Base-by-base conservation (phyloP, 2,797 vertebrate species). In the Paedocypris micromegethes region DNA sequence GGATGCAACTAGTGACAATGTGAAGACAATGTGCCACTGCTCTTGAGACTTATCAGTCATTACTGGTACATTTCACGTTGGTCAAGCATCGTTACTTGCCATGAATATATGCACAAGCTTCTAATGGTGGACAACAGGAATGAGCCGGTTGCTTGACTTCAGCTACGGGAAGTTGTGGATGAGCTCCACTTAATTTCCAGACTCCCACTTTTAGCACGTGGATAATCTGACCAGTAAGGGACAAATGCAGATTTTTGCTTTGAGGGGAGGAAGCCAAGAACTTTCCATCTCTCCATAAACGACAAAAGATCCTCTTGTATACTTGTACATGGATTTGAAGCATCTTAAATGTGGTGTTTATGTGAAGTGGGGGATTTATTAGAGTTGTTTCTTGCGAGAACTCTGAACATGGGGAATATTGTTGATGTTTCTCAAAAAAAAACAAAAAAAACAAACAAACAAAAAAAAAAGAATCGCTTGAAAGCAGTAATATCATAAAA, bases 1-100 rank as follows among this genome's bases (percentile, higher is more conserved):
- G 66, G 73, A 73, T 70, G 76, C 70, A 67, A 64, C 66, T 70
- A 75, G 54, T 70, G 70, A 73, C 73, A 40, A 75, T 59, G 58
- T 66, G 66, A 75, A 72, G 66, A 47, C 53, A 57, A 64, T 58
- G 66, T 67, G 58, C 63, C 73, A 75, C 66, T 54, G 59, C 57
- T 72, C 61, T 58, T 63, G 38, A 64, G 3, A 58, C 64, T 38
- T 57, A 9, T 39, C 47, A 72, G 66, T 75, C 75, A 66, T 56
- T 72, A 50, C 59, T 72, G 63, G 60, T 73, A 67, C 64, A 70
- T 64, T 64, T 72, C 64, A 62, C 73, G 56, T 51, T 38, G 75
- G 64, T 56, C 23, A 72, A 58, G 66, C 66, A 70, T 62, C 53
- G 40, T 70, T 58, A 41, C 43, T 63, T 74, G 68, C 64, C 64